Evolutionary conservation across 2,113 vertebrate genomes (phyloP).

Genomic region (Archocentrus centrarchus): DNA sequence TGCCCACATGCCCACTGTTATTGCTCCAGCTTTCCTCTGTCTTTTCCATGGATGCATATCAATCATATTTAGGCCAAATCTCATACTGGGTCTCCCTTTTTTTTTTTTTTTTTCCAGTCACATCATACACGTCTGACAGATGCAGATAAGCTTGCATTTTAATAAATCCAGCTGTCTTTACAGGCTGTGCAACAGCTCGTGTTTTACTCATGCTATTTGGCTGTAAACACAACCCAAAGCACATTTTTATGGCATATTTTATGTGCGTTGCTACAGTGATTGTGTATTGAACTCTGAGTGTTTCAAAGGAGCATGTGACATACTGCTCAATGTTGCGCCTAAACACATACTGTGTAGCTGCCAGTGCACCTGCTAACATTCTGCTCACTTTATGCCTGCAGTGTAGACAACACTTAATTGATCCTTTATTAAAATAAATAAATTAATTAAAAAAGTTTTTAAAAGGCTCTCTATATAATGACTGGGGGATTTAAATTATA

Average conservation of each 20-base stretch:
- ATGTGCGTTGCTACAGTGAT: slow-evolving; percentile 4
- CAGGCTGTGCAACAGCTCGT: slow-evolving; percentile 1
- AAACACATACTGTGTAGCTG: slow-evolving; percentile 15
- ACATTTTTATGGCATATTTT: not conserved
- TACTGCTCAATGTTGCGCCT: not conserved
- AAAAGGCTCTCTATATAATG: not conserved
- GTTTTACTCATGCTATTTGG: slow-evolving; percentile 10
- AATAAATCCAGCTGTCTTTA: slow-evolving; percentile 11
- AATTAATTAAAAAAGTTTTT: not conserved
- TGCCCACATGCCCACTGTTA: not conserved
- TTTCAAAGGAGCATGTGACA: slow-evolving; percentile 6
- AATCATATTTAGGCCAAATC: not conserved
- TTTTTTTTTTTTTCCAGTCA: not conserved
- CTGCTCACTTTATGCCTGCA: slow-evolving; percentile 6
- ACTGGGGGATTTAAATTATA: not conserved
- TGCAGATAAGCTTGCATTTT: not conserved
- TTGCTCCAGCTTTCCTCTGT: not conserved
- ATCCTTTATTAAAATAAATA: not conserved
- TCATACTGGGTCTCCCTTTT: not conserved
- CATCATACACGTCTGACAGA: not conserved
- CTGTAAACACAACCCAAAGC: slow-evolving; percentile 1
- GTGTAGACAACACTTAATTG: slow-evolving; percentile 4
- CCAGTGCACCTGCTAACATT: slow-evolving; percentile 4
- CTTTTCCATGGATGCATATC: not conserved
- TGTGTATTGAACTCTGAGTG: not conserved